Percentiles rank a stretch among this genome's conserved stretches.
Evolutionary conservation across 2,113 vertebrate species (phyloP).

Genomic region (Meleagris gallopavo): DNA sequence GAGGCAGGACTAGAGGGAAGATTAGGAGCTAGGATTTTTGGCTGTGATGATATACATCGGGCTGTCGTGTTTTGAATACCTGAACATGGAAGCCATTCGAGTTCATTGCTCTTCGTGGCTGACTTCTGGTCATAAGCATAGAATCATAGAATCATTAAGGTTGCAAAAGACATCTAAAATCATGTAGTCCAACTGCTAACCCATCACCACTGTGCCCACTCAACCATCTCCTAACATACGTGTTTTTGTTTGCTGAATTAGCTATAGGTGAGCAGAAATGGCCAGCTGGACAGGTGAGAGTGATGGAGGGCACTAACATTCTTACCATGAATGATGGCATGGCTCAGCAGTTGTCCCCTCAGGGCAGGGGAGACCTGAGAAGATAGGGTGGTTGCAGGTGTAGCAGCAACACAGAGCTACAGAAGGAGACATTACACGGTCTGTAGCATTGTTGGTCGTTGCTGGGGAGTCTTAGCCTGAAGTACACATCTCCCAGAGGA

Average conservation of each 20-base stretch:
- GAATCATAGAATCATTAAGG: no score
- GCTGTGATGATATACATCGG: background rate
- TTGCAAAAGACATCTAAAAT: no score
- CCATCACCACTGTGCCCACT: no score
- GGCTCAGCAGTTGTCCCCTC: background rate
- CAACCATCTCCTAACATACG: background rate
- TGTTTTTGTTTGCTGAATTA: background rate
- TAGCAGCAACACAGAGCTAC: background rate
- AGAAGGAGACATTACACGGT: background rate
- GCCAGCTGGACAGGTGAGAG: background rate
- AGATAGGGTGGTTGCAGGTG: background rate
- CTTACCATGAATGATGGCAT: background rate
- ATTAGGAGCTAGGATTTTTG: conserved; percentile 14
- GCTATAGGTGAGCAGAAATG: background rate
- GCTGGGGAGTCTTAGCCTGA: background rate
- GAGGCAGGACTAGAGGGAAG: conserved; percentile 15
- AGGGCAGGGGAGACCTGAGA: background rate
- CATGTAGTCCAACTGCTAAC: no score
- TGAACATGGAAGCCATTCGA: background rate
- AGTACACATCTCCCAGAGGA: background rate
- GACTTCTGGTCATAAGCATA: background rate
- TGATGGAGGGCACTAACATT: background rate
- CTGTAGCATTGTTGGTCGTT: background rate
- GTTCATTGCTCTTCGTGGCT: background rate
- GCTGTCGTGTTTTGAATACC: background rate